Evolutionary conservation across 2,797 vertebrate genomes (phyloP).

Genomic region (Apodemus agrarius): DNA sequence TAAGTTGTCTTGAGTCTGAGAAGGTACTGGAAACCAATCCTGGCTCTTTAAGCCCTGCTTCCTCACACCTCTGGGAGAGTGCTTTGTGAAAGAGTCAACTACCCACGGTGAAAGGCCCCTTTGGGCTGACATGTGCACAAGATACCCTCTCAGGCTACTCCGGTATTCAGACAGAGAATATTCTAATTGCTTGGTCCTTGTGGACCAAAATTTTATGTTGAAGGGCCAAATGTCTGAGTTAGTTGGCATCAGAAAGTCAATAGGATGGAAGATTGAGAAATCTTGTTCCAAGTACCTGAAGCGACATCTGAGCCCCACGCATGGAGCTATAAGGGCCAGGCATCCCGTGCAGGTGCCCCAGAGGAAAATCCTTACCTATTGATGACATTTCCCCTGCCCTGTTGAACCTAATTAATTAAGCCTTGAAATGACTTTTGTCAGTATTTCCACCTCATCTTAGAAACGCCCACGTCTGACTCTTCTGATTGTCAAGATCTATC

Average conservation of each 20-base stretch:
- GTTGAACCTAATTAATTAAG: background rate
- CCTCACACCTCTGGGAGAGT: background rate
- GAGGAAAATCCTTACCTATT: background rate
- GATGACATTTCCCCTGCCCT: background rate
- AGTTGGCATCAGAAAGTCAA: background rate
- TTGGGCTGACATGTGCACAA: background rate
- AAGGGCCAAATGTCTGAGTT: background rate
- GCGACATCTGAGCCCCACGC: background rate
- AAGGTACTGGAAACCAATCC: background rate
- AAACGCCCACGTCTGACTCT: background rate
- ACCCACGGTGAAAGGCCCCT: background rate
- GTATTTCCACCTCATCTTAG: background rate
- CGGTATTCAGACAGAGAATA: background rate
- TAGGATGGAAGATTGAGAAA: background rate
- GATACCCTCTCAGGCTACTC: background rate
- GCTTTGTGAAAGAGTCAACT: background rate
- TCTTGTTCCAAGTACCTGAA: background rate
- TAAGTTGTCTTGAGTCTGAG: background rate
- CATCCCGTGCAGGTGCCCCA: rapidly evolving
- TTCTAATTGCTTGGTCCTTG: background rate
- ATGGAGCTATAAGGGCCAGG: background rate
- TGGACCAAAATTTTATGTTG: background rate
- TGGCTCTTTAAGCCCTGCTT: background rate
- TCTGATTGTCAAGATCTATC: background rate
- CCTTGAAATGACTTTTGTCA: background rate